phyloP scores from a whole-genome alignment of 2,888 invertebrate genomes.

The Spicauda simplicius region DNA sequence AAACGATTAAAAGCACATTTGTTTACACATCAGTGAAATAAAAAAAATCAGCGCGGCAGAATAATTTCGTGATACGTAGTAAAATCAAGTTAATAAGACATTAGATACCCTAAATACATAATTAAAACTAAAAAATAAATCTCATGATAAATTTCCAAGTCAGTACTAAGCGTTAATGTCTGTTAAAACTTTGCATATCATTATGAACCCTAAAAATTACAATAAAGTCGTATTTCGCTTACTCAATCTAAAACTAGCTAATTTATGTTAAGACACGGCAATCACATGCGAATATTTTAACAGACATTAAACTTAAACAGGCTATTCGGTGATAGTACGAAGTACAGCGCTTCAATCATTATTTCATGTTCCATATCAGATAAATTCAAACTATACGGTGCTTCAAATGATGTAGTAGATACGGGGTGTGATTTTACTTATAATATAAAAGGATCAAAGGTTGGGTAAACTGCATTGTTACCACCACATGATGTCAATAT shows the following conservation, averaged over 20 bases:
- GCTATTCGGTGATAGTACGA: slow-evolving; percentile 15
- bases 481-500: neutral
- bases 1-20: slow-evolving; percentile 83
- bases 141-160: slow-evolving; percentile 43
- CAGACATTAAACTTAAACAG: slow-evolving; percentile 27
- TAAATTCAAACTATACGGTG: no score
- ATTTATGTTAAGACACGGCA: slow-evolving; percentile 35
- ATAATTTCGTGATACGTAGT: slow-evolving; percentile 64
- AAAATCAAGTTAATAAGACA: slow-evolving; percentile 64
- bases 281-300: slow-evolving; percentile 31
- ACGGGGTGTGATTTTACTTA: no score
- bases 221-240: slow-evolving; percentile 36
- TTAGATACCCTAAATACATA: slow-evolving; percentile 49
- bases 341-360: neutral
- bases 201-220: slow-evolving; percentile 29
- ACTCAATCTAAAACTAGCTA: slow-evolving; percentile 33
- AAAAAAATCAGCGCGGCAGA: slow-evolving; percentile 62
- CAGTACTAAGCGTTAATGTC: slow-evolving; percentile 21
- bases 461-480: no score
- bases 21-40: slow-evolving; percentile 73
- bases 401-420: no score
- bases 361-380: no score
- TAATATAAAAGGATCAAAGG: no score
- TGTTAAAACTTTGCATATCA: slow-evolving; percentile 29
- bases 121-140: slow-evolving; percentile 53